Percentiles rank a stretch among this genome's conserved stretches.
Conservation (phyloP, 92 coral and sea anemone species). For the Palythoa grandiflora region DNA sequence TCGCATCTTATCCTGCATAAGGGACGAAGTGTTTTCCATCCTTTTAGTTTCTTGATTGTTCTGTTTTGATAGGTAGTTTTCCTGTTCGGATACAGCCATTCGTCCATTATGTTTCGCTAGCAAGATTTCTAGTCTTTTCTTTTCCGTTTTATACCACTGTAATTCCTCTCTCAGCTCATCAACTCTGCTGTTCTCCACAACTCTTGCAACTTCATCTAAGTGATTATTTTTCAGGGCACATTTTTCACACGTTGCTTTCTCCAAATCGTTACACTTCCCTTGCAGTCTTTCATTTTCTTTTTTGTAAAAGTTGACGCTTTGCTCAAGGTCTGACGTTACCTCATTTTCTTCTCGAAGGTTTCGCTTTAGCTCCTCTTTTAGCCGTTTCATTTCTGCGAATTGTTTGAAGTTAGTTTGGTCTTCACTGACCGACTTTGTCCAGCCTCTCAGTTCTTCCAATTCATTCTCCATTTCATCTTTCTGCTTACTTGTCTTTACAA, state of each 20-base stretch:
- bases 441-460: background rate
- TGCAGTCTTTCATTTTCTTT: slow-evolving; percentile 44
- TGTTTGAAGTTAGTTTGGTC: slow-evolving; percentile 19
- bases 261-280: slow-evolving; percentile 25
- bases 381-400: slow-evolving; percentile 15
- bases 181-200: slow-evolving; percentile 1
- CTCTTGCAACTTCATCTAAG: background rate
- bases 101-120: slow-evolving; percentile 18
- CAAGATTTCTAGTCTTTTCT: slow-evolving; percentile 35
- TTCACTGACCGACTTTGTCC: slow-evolving; percentile 30
- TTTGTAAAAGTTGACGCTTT: slow-evolving; percentile 31
- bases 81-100: background rate
- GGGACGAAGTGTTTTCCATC: slow-evolving; percentile 30
- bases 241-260: background rate
- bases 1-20: slow-evolving; percentile 73
- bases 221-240: background rate
- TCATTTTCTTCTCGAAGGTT: slow-evolving; percentile 7
- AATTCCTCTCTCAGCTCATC: slow-evolving; percentile 38
- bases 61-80: background rate
- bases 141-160: slow-evolving; percentile 40
- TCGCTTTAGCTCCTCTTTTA: slow-evolving; percentile 21
- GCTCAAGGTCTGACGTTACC: background rate
- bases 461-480: slow-evolving; percentile 56
- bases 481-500: slow-evolving; percentile 56
- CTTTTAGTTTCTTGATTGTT: slow-evolving; percentile 2